Conservation (phyloP, 1,140 invertebrate genomes). For the Pogonomyrmex californicus region DNA sequence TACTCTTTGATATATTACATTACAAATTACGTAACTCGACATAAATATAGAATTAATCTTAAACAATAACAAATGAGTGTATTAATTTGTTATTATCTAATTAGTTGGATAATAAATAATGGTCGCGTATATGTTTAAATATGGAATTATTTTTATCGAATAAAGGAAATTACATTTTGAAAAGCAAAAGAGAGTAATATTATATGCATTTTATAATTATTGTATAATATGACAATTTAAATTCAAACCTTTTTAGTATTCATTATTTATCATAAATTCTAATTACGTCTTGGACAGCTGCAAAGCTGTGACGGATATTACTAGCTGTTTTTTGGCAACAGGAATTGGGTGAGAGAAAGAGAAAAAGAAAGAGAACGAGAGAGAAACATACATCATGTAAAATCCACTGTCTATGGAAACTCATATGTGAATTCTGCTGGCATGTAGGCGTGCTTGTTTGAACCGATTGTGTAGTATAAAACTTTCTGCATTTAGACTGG, state of each 20-base stretch:
- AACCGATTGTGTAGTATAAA: conserved; percentile 29
- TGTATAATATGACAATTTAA: neutral
- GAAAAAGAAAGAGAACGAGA: neutral
- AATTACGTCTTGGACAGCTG: neutral
- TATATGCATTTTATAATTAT: neutral
- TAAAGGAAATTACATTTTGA: neutral
- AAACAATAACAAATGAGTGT: neutral
- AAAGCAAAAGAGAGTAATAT: neutral
- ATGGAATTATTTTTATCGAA: neutral
- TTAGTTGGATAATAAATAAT: neutral
- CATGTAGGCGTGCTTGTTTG: neutral
- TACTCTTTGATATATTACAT: neutral
- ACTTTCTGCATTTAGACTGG: conserved; percentile 50
- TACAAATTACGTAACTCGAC: neutral
- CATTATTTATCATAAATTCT: neutral
- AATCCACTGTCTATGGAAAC: neutral
- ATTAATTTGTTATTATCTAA: neutral
- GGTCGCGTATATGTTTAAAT: neutral
- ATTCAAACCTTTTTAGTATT: neutral
- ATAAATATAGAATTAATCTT: conserved; percentile 32
- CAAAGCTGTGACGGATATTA: neutral
- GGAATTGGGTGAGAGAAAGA: neutral
- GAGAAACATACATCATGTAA: neutral
- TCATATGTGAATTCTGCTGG: neutral
- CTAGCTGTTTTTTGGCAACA: conserved; percentile 8